Base-by-base conservation (phyloP, 2,888 invertebrate species). In the Gymnocheta viridis region DNA sequence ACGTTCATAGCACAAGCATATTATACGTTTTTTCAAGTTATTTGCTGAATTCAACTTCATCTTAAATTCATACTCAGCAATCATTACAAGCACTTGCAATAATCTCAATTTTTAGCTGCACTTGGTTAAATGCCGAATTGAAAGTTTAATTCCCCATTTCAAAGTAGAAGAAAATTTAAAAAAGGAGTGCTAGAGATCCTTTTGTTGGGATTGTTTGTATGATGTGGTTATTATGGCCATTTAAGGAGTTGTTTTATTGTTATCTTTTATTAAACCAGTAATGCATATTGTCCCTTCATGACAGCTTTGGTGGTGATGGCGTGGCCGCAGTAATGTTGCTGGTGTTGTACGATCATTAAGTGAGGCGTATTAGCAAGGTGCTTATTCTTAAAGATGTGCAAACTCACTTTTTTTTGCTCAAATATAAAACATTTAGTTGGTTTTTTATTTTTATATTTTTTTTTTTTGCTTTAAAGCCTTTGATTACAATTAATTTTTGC, bases 341-440 rank as follows among this genome's bases (percentile, higher is more conserved):
- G 19, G 41, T 76, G 38, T 62, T 69, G 67, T 47, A 58, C n/a
- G 29, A 54, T 64, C 77, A 84, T 77, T 84, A 84, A 84, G 29
- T 64, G 74, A 79, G 70, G 82, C 66, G 82, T 85, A 85, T 82
- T 85, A 82, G 85, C 85, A 85, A 85, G 85, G 82, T 85, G 85
- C 85, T 85, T 85, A 82, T 49, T 51, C 60, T 78, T 84, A 84
- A 84, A 81, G 84, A 84, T 77, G 84, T 81, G 84, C 70, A 67
- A 84, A 84, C 29, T 81, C 56, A 79, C 14, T 72, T 66, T 32
- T 64, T 54, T 54, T 0, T 78, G n/a, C 24, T 24, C 2, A 27
- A 32, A 17, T 19, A 35, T 56, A 56, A 54, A 64, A 79, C 69
- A 78, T 41, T 64, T 66, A 32, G 12, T 70, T 70, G 66, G 27